Evolutionary conservation across 2,797 vertebrate genomes (phyloP).

Genomic region (Limnodromus scolopaceus): DNA sequence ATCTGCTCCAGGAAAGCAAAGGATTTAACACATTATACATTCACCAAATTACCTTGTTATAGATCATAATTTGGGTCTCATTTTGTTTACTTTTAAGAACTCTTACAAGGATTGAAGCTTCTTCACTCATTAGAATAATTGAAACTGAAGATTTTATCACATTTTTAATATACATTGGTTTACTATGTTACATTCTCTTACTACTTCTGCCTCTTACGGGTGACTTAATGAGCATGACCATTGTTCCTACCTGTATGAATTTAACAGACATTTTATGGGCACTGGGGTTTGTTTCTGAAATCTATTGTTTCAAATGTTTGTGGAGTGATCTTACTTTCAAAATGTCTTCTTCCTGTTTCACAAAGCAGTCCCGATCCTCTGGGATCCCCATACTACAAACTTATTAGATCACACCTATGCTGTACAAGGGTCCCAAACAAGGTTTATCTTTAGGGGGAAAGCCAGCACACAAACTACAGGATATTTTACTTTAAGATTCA

Average conservation of each 20-base stretch:
- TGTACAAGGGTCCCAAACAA: background rate
- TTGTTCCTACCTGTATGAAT: background rate
- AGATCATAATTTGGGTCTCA: background rate
- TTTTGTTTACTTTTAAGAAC: background rate
- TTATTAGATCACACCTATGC: background rate
- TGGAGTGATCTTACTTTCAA: background rate
- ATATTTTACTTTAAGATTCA: background rate
- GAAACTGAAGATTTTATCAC: background rate
- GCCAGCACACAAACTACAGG: background rate
- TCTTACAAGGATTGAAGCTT: background rate
- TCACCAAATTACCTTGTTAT: accelerated
- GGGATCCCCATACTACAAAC: background rate
- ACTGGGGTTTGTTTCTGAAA: background rate
- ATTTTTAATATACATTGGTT: background rate
- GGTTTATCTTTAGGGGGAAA: background rate
- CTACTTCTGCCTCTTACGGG: background rate
- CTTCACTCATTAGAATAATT: background rate
- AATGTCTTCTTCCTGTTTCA: background rate
- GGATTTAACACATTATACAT: background rate
- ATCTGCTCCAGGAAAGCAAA: conserved; percentile 83
- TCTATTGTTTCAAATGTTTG: background rate
- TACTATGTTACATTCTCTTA: background rate
- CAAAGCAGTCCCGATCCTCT: background rate
- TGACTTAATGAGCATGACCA: background rate
- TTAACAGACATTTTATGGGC: background rate